Evolutionary conservation across 1,140 invertebrate genomes (phyloP).

Genomic region (Drosophila equinoxialis): DNA sequence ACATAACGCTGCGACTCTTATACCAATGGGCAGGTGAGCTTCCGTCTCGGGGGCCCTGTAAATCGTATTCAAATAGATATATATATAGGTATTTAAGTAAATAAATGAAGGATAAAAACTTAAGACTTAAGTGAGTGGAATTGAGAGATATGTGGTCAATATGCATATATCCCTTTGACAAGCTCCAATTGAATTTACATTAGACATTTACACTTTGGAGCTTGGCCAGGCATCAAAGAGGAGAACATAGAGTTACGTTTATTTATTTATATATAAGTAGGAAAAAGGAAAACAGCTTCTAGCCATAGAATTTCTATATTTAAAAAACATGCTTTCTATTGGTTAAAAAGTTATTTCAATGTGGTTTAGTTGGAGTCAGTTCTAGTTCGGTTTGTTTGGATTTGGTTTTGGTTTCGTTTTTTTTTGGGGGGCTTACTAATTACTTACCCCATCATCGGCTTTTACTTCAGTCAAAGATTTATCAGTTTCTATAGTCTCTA

Average conservation of each 20-base stretch:
- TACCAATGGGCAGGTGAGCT: slow-evolving; percentile 89
- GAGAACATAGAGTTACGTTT: not conserved
- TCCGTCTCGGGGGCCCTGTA: slow-evolving; percentile 84
- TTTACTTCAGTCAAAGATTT: slow-evolving; percentile 78
- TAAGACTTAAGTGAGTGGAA: not conserved
- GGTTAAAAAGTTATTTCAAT: slow-evolving; percentile 5
- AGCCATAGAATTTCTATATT: not conserved
- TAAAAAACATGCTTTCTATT: not conserved
- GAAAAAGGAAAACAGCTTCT: not conserved
- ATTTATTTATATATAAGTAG: not conserved
- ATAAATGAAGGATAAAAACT: not conserved
- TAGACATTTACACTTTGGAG: slow-evolving; percentile 49
- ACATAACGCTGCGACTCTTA: slow-evolving; percentile 90
- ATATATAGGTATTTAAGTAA: not conserved
- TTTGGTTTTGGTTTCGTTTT: slow-evolving; percentile 20
- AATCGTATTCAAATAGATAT: not conserved
- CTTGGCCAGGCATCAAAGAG: slow-evolving; percentile 24
- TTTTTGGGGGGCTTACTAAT: slow-evolving; percentile 3
- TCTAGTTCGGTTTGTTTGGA: not conserved
- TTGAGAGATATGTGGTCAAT: not conserved
- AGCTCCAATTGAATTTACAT: slow-evolving; percentile 48
- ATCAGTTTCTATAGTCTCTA: slow-evolving; percentile 79
- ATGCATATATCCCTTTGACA: slow-evolving; percentile 28
- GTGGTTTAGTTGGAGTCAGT: slow-evolving; percentile 15
- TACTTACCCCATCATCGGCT: slow-evolving; percentile 77